Conservation (phyloP, 2,888 invertebrate species). For the Mythimna albipuncta region DNA sequence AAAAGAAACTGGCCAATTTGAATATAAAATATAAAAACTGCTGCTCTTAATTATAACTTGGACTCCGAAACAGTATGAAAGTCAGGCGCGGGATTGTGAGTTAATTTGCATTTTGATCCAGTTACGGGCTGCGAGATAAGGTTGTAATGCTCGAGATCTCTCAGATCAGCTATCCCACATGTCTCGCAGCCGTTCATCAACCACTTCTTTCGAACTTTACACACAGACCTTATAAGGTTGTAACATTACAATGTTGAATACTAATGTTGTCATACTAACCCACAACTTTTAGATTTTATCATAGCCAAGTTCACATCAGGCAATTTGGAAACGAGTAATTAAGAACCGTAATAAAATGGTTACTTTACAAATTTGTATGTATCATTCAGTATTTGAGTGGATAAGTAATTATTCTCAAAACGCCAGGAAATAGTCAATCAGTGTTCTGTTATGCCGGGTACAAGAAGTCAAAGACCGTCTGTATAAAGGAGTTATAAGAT, state of each 20-base stretch:
- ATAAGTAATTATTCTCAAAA: constrained; percentile 70
- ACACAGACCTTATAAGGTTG: constrained; percentile 72
- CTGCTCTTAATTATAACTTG: constrained; percentile 60
- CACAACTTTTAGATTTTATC: constrained; percentile 67
- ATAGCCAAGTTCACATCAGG: constrained; percentile 64
- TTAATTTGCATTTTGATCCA: constrained; percentile 81
- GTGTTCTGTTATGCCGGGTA: constrained; percentile 75
- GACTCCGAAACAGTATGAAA: constrained; percentile 63
- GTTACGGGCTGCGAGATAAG: constrained; percentile 77
- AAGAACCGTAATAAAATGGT: constrained; percentile 68
- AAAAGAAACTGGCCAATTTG: constrained; percentile 41
- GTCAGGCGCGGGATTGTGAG: constrained; percentile 69
- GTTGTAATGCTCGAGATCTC: constrained; percentile 77
- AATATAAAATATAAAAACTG: constrained; percentile 39
- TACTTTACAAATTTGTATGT: constrained; percentile 71
- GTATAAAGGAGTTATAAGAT: constrained; percentile 72
- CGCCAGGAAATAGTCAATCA: constrained; percentile 79
- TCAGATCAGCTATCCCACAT: constrained; percentile 74
- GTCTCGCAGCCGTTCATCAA: constrained; percentile 72
- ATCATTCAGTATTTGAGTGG: constrained; percentile 69
- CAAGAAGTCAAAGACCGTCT: constrained; percentile 83
- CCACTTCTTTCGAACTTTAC: constrained; percentile 72
- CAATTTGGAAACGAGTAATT: constrained; percentile 64
- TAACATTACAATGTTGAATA: constrained; percentile 64
- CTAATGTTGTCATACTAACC: constrained; percentile 71